Base-by-base conservation (phyloP, 2,797 vertebrate genomes). In the Sandelia bainsii region DNA sequence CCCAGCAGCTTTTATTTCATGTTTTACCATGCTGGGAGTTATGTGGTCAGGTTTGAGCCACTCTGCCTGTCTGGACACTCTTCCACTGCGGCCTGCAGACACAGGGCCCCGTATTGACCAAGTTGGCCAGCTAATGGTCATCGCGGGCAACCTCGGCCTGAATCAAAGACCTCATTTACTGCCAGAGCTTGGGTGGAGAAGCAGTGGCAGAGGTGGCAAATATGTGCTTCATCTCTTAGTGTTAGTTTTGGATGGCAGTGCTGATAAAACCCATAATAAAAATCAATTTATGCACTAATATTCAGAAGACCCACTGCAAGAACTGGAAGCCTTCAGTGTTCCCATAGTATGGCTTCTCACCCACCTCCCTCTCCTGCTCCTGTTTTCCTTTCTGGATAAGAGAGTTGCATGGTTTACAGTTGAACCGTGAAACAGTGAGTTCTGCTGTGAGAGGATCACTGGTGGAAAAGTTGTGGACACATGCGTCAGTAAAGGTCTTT, bases 271-370 rank as follows among this genome's bases (percentile, higher is more conserved):
- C 82, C 72, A 80, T 91, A 89, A 93, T 93, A 93, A 94, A 94
- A 93, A 93, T 93, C 91, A 93, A 92, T 93, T 91, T 92, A 91
- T 91, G 86, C 90, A 82, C 83, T 93, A 93, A 93, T 93, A 94
- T 93, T 92, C 86, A 89, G 72, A 61, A 74, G 92, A 93, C 93
- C 92, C 85, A 93, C 94, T 91, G 65, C 92, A 92, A 93, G 85
- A 86, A 74, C 83, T 77, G n/a, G 60, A 57, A 87, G 91, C 66
- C 86, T 90, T 92, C 87, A 87, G 81, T 92, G 87, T 91, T 88
- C 92, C 84, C 89, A 60, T 39, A 83, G 84, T 73, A 27, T 45
- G 61, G 48, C 56, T 69, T 27, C 52, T 73, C 73, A 52, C 22
- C 63, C 52, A 8, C 45, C 42, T 9, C 37, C 52, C 27, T 50